Evolutionary conservation across 2,113 vertebrate genomes (phyloP).

Genomic region (Silurus asotus): DNA sequence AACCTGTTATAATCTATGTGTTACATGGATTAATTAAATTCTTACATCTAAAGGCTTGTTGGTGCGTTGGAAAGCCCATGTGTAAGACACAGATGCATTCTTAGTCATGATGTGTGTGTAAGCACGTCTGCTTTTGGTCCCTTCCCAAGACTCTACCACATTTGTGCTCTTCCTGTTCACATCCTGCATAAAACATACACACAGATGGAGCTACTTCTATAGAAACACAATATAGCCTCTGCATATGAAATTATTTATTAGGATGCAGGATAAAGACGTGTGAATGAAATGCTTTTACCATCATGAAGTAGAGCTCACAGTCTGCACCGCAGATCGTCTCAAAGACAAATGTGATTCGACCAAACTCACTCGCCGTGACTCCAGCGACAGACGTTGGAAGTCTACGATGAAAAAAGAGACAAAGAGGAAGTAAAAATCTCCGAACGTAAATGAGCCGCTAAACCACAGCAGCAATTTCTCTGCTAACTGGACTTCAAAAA

Average conservation of each 20-base stretch:
- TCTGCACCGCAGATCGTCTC: constrained; percentile 88
- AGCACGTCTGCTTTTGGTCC: constrained; percentile 84
- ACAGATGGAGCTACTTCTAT: neutral
- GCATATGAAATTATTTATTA: neutral
- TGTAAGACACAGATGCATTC: constrained; percentile 93
- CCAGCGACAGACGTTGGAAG: constrained; percentile 86
- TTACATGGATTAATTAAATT: constrained; percentile 22
- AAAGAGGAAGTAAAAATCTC: neutral
- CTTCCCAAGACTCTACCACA: constrained; percentile 94
- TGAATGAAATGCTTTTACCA: constrained; percentile 74
- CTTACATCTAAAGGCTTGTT: constrained; percentile 90
- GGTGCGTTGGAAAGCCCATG: constrained; percentile 96
- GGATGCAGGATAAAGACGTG: neutral
- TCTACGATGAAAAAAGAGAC: constrained; percentile 62
- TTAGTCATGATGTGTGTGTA: constrained; percentile 90
- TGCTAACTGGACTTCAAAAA: neutral
- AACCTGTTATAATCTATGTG: neutral
- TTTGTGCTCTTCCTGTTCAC: constrained; percentile 92
- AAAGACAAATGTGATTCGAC: constrained; percentile 92
- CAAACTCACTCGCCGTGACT: constrained; percentile 82
- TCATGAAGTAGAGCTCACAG: constrained; percentile 97
- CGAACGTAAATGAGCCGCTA: neutral
- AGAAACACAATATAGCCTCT: neutral
- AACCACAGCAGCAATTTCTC: neutral
- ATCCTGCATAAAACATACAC: constrained; percentile 74